Conservation (phyloP, 1,140 invertebrate species). For the Arctopsyche grandis region DNA sequence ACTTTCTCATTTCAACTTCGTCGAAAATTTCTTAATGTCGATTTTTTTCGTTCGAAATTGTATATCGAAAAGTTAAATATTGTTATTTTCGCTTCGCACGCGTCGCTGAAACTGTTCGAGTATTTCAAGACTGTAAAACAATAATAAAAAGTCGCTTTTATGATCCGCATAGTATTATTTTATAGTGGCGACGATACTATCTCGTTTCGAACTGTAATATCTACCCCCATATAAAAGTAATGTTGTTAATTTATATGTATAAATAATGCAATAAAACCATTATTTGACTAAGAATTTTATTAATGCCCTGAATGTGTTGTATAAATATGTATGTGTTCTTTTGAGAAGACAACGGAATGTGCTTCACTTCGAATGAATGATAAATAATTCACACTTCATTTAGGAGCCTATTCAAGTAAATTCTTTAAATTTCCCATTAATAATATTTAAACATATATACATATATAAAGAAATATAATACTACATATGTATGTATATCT, state of each 20-base stretch:
- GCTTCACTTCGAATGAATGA: neutral
- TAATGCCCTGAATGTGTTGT: too few relatives aligned
- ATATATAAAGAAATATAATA: too few relatives aligned
- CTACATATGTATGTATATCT: too few relatives aligned
- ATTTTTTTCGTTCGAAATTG: neutral
- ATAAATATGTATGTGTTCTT: too few relatives aligned
- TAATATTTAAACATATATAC: too few relatives aligned
- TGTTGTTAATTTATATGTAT: neutral
- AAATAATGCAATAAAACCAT: slow-evolving; percentile 17
- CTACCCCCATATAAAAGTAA: neutral
- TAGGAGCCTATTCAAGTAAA: too few relatives aligned
- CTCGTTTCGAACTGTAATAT: neutral
- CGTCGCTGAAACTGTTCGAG: neutral
- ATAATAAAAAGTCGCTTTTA: slow-evolving; percentile 37
- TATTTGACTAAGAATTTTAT: neutral
- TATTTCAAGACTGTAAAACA: slow-evolving; percentile 34
- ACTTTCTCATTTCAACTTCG: neutral
- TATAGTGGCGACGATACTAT: slow-evolving; percentile 34
- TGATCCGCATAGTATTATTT: slow-evolving; percentile 33
- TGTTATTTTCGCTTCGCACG: slow-evolving; percentile 26
- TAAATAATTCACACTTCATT: too few relatives aligned
- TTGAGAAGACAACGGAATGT: too few relatives aligned
- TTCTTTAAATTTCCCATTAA: too few relatives aligned
- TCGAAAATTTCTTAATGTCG: neutral
- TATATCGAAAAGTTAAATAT: slow-evolving; percentile 6